Evolutionary conservation across 2,113 vertebrate species (phyloP).

Genomic region (Silurus glanis): DNA sequence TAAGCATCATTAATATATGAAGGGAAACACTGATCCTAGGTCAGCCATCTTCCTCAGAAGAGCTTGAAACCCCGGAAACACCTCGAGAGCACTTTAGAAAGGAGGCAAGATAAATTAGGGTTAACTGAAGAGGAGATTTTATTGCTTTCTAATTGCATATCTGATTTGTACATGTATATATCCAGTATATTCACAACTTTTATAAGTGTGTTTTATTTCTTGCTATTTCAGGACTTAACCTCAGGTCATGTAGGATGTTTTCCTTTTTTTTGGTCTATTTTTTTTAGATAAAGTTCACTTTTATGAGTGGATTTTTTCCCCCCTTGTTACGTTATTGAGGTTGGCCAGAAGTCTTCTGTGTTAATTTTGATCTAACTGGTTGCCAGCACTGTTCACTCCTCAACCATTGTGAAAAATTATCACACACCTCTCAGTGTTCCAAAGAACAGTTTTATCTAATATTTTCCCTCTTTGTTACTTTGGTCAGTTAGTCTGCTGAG

Average conservation of each 20-base stretch:
- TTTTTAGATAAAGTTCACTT: neutral
- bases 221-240: constrained; percentile 18
- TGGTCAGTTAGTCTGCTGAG: constrained; percentile 2
- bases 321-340: neutral
- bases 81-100: constrained; percentile 21
- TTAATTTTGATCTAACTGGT: neutral
- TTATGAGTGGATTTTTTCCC: neutral
- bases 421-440: neutral
- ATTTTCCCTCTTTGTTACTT: neutral
- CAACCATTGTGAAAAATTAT: neutral
- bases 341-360: neutral
- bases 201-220: neutral
- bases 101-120: neutral
- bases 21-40: neutral
- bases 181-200: neutral
- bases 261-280: no score
- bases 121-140: neutral
- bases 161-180: neutral
- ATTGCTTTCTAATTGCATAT: neutral
- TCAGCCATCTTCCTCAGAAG: neutral
- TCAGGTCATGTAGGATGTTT: constrained; percentile 35
- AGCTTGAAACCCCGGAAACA: neutral
- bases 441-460: neutral
- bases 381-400: neutral
- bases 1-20: neutral